These are phyloP conservation scores for Tuta absoluta DNA, from an alignment of 2,888 invertebrate genomes.

Conservation along the genomic window DNA sequence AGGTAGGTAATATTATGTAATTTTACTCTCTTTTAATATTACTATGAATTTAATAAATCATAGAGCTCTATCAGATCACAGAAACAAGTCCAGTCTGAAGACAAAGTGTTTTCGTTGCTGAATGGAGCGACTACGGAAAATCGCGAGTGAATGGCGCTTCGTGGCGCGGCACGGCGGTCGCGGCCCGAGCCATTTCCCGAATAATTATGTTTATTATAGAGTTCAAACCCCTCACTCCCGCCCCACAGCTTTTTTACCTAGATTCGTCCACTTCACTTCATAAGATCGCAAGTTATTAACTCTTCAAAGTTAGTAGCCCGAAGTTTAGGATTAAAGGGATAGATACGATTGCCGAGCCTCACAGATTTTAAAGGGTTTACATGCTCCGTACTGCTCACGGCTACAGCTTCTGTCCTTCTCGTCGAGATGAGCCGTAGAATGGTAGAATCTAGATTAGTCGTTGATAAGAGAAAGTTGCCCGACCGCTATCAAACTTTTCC, in stretches of 20 bases:
- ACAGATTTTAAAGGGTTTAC: slow-evolving; percentile 17
- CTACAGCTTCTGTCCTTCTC: slow-evolving; percentile 3
- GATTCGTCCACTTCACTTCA: slow-evolving; percentile 20
- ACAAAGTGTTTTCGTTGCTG: slow-evolving; percentile 18
- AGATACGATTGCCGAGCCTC: slow-evolving; percentile 3
- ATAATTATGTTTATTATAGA: slow-evolving; percentile 23
- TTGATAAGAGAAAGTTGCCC: slow-evolving; percentile 15
- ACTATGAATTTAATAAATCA: background rate
- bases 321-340: slow-evolving; percentile 25
- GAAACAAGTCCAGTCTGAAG: background rate
- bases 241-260: slow-evolving; percentile 19
- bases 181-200: slow-evolving; percentile 19
- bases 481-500: background rate
- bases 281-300: slow-evolving; percentile 19
- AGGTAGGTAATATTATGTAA: no score
- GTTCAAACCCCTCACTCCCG: slow-evolving; percentile 15
- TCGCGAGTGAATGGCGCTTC: slow-evolving; percentile 22
- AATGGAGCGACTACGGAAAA: slow-evolving; percentile 25
- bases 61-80: background rate
- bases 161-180: background rate
- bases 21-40: no score
- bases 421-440: slow-evolving; percentile 3
- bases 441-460: slow-evolving; percentile 1
- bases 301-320: slow-evolving; percentile 29
- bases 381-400: slow-evolving; percentile 7